Conservation (phyloP, 2,888 invertebrate species). For the Plebejus melissa region DNA sequence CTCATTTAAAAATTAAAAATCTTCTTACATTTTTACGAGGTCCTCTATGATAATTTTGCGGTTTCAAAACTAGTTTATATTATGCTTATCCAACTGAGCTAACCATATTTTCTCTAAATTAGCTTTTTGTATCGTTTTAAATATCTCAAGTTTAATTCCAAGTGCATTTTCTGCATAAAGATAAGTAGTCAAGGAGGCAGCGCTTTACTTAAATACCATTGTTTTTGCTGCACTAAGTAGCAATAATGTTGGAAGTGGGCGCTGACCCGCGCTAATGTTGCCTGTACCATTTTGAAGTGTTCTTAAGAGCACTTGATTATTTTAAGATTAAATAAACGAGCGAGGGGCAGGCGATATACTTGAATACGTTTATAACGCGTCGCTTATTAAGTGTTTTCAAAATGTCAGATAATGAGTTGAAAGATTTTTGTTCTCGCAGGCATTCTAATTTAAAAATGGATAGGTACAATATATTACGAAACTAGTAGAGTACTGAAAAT, state of each 20-base stretch:
- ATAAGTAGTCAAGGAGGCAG: slow-evolving; percentile 40
- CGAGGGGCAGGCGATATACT: slow-evolving; percentile 23
- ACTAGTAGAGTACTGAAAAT: no score
- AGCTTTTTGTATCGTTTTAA: slow-evolving; percentile 23
- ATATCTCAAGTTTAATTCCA: slow-evolving; percentile 31
- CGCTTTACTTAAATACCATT: slow-evolving; percentile 46
- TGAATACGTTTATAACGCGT: slow-evolving; percentile 21
- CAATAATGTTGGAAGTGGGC: slow-evolving; percentile 57
- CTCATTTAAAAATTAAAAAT: not conserved
- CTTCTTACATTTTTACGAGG: not conserved
- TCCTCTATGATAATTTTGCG: not conserved
- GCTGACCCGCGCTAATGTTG: slow-evolving; percentile 44
- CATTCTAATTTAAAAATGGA: not conserved
- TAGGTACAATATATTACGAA: not conserved
- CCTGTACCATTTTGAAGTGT: slow-evolving; percentile 36
- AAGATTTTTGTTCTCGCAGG: not conserved
- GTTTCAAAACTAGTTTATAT: slow-evolving; percentile 5
- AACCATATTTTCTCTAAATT: not conserved
- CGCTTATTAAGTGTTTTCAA: slow-evolving; percentile 25
- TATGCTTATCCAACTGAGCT: not conserved
- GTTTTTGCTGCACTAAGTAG: slow-evolving; percentile 63
- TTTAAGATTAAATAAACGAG: slow-evolving; percentile 33
- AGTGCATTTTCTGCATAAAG: slow-evolving; percentile 36
- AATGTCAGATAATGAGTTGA: slow-evolving; percentile 19
- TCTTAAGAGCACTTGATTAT: slow-evolving; percentile 35